These are phyloP conservation scores for Clamator glandarius DNA, from an alignment of 2,797 vertebrate genomes.

Conservation along the genomic window DNA sequence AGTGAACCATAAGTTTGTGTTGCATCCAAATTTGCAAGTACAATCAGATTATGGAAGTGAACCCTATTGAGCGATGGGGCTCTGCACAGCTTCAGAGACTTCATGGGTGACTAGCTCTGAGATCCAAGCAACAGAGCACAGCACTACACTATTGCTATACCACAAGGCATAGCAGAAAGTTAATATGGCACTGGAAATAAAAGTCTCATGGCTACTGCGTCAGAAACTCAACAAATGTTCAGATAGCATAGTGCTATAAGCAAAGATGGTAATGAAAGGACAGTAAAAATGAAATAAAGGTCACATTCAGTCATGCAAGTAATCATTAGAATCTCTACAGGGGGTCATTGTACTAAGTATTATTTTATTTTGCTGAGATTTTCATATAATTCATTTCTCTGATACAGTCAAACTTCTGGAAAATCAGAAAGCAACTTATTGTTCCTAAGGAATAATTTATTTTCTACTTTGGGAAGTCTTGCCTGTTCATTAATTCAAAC, in stretches of 20 bases:
- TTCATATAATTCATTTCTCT: neutral
- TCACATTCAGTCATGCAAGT: neutral
- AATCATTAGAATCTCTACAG: neutral
- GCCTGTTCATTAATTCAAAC: neutral
- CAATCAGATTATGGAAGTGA: neutral
- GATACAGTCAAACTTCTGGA: neutral
- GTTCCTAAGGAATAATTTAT: neutral
- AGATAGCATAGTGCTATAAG: neutral
- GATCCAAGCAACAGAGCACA: neutral
- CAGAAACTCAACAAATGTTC: neutral
- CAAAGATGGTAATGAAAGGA: neutral
- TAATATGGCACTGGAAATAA: neutral
- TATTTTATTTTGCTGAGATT: neutral
- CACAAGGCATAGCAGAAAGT: neutral
- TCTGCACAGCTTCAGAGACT: neutral
- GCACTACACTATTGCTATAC: neutral
- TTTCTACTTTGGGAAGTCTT: neutral
- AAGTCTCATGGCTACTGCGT: neutral
- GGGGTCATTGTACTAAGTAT: neutral
- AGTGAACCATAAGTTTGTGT: neutral
- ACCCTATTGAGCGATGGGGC: accelerated
- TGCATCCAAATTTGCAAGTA: neutral
- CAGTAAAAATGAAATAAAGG: neutral
- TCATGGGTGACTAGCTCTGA: neutral
- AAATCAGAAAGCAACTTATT: neutral